These are phyloP conservation scores for Procambarus clarkii DNA, from an alignment of 1,140 invertebrate genomes.

Conservation along the genomic window DNA sequence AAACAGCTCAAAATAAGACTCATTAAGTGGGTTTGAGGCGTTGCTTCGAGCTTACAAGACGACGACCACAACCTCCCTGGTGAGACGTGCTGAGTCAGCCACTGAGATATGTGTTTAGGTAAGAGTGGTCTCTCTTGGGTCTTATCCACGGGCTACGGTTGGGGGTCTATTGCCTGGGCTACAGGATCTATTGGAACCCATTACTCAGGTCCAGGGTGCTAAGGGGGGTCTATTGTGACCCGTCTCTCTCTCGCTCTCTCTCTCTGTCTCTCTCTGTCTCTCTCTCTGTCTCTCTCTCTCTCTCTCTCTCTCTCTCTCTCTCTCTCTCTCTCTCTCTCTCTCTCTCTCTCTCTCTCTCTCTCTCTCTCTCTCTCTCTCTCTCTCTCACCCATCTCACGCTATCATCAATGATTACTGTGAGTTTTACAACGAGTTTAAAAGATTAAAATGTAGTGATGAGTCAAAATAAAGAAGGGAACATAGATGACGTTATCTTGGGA, in stretches of 20 bases:
- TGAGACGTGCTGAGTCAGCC: not conserved
- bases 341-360: not conserved
- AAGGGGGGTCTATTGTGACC: not conserved
- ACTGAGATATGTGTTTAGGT: not conserved
- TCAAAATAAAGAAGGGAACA: not conserved
- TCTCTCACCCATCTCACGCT: no score
- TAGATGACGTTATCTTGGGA: not conserved
- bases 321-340: not conserved
- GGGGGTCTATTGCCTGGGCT: no score
- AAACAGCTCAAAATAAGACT: not conserved
- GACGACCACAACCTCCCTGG: not conserved
- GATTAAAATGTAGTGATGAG: not conserved
- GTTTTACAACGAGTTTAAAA: not conserved
- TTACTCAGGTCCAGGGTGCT: no score
- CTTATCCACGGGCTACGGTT: no score
- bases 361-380: no score
- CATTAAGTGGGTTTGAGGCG: slow-evolving; percentile 21
- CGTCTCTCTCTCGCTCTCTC: not conserved
- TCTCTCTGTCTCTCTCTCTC: slow-evolving; percentile 39
- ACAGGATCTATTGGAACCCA: no score
- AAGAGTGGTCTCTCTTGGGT: no score
- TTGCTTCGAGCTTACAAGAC: slow-evolving; percentile 12
- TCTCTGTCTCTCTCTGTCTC: slow-evolving; percentile 6
- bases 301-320: not conserved
- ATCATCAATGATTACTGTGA: no score